Percentiles rank a stretch among this genome's conserved stretches.
phyloP scores from a whole-genome alignment of 1,140 invertebrate species.

The Pogonus chalceus region DNA sequence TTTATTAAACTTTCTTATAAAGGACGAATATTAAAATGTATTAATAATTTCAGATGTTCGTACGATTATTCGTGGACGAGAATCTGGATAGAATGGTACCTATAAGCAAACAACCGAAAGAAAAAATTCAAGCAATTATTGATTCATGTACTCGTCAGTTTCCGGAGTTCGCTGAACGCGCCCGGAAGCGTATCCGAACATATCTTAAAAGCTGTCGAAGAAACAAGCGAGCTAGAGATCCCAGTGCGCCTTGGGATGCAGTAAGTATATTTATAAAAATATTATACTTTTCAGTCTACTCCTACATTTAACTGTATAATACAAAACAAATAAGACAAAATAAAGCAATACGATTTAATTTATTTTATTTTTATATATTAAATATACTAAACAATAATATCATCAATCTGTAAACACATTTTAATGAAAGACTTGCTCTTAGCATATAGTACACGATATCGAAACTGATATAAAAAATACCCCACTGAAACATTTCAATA shows the following conservation, averaged over 20 bases:
- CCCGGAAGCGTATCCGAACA: conserved; percentile 87
- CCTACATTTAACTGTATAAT: no score
- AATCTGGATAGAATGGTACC: conserved; percentile 93
- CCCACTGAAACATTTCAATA: no score
- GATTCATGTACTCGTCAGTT: conserved; percentile 94
- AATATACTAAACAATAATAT: background rate
- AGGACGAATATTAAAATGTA: conserved; percentile 16
- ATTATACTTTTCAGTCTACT: no score
- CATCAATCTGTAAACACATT: background rate
- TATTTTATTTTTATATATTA: background rate
- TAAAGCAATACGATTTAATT: no score
- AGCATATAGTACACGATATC: no score
- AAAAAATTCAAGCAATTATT: conserved; percentile 95
- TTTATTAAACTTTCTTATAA: no score
- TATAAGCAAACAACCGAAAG: conserved; percentile 94
- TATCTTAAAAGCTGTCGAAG: conserved; percentile 92
- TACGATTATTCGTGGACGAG: conserved; percentile 92
- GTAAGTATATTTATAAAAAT: no score
- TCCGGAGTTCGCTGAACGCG: conserved; percentile 89
- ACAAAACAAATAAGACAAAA: no score
- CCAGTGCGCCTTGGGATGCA: conserved; percentile 50
- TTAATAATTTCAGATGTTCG: conserved; percentile 85
- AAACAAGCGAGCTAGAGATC: conserved; percentile 82
- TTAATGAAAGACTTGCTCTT: no score
- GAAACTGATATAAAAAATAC: no score